Percentiles rank a stretch among this genome's conserved stretches.
These are phyloP conservation scores for Margarornis squamiger DNA, from an alignment of 2,797 vertebrate species.

Conservation along the genomic window DNA sequence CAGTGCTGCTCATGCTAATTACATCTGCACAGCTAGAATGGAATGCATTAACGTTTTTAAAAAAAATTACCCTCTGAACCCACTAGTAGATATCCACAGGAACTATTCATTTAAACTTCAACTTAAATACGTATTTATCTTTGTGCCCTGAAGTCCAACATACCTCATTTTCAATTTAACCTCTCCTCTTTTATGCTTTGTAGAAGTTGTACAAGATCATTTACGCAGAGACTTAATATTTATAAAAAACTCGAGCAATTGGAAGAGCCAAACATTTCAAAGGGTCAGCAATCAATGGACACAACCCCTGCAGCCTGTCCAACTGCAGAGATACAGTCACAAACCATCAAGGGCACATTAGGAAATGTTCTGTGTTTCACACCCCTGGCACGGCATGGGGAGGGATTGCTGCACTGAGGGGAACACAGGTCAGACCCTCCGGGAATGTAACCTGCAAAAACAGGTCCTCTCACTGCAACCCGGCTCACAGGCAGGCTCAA, in stretches of 20 bases:
- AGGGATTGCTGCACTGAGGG: not conserved
- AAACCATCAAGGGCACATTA: accelerated
- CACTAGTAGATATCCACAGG: not conserved
- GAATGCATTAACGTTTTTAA: not conserved
- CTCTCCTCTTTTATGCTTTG: conserved; percentile 16
- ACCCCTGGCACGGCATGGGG: accelerated
- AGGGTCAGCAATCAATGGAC: not conserved
- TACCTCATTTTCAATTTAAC: conserved; percentile 34
- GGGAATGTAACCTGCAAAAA: not conserved
- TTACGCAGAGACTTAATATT: not conserved
- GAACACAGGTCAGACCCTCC: not conserved
- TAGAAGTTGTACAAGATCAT: not conserved
- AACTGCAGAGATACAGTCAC: not conserved
- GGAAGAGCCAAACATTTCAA: conserved; percentile 2
- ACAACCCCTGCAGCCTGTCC: not conserved
- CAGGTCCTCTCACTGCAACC: not conserved
- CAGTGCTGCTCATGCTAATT: not conserved
- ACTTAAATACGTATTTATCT: conserved; percentile 30
- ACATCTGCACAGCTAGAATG: not conserved
- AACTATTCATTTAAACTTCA: conserved; percentile 41
- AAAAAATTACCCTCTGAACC: conserved; percentile 16
- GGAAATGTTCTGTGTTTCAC: not conserved
- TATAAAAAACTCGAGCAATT: not conserved
- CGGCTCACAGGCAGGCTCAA: not conserved
- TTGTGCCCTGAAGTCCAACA: conserved; percentile 27